These are phyloP conservation scores for Drosophila colorata DNA, from an alignment of 2,888 invertebrate genomes.

Conservation along the genomic window DNA sequence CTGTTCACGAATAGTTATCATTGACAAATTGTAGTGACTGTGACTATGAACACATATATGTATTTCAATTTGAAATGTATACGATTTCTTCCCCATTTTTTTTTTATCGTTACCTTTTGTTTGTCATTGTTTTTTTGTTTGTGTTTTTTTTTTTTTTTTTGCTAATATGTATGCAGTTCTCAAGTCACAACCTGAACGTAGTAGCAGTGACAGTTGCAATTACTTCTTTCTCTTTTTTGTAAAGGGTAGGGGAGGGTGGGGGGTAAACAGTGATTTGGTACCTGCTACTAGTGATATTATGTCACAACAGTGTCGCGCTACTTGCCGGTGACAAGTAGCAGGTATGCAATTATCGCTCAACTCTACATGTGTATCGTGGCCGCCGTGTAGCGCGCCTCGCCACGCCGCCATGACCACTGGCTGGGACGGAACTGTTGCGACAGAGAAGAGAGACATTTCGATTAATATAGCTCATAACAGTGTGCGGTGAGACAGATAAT, in stretches of 20 bases:
- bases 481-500: background rate
- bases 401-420: constrained; percentile 96
- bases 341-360: constrained; percentile 20
- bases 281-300: constrained; percentile 24
- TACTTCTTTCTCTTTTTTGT: no score
- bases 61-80: background rate
- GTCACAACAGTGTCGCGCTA: constrained; percentile 17
- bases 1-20: background rate
- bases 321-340: constrained; percentile 34
- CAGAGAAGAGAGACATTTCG: constrained; percentile 1
- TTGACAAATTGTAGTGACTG: background rate
- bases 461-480: constrained; percentile 7
- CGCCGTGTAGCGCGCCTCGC: constrained; percentile 96
- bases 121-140: no score
- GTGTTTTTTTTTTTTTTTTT: background rate
- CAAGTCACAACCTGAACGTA: background rate
- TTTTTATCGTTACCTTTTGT: no score
- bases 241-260: background rate
- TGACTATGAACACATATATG: background rate
- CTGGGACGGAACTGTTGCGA: constrained; percentile 95
- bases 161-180: background rate
- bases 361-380: constrained; percentile 96
- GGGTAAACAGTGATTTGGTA: constrained; percentile 5
- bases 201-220: constrained; percentile 6
- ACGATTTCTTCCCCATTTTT: background rate